Conservation (phyloP, 2,797 vertebrate genomes). For the Ficedula albicollis region DNA sequence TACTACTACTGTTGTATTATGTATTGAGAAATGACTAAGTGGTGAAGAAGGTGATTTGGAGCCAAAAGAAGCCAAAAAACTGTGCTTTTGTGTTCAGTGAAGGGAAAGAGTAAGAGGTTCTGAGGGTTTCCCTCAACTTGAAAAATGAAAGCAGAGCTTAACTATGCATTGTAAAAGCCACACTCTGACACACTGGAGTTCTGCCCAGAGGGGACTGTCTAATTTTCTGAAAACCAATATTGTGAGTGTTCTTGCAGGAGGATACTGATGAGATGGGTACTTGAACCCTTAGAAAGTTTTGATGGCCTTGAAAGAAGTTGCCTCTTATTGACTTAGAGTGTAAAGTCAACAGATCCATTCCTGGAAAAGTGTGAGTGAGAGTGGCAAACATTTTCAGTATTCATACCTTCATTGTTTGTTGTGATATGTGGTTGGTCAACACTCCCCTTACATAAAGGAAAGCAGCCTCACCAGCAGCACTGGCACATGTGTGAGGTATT, state of each 20-base stretch:
- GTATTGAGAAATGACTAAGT: not conserved
- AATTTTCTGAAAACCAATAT: not conserved
- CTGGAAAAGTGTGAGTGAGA: not conserved
- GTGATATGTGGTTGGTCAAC: not conserved
- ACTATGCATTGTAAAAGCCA: not conserved
- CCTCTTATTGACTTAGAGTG: constrained; percentile 74
- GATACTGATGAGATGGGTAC: constrained; percentile 77
- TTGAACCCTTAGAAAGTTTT: constrained; percentile 80
- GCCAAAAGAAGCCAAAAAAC: not conserved
- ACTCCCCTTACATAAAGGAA: not conserved
- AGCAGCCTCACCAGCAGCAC: not conserved
- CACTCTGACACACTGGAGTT: not conserved
- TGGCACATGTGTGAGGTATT: not conserved
- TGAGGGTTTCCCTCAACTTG: not conserved
- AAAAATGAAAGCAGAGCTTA: constrained; percentile 4
- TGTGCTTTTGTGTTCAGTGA: not conserved
- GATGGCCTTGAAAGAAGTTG: constrained; percentile 76
- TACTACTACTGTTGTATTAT: not conserved
- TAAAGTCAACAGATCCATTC: not conserved
- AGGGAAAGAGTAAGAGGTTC: not conserved
- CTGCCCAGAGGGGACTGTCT: not conserved
- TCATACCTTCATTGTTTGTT: not conserved
- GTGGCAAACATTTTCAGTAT: not conserved
- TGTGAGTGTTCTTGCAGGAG: constrained; percentile 62
- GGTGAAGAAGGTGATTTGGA: not conserved